phyloP scores from a whole-genome alignment of 2,113 vertebrate species.

The rabbit (Oryctolagus cuniculus) region DNA sequence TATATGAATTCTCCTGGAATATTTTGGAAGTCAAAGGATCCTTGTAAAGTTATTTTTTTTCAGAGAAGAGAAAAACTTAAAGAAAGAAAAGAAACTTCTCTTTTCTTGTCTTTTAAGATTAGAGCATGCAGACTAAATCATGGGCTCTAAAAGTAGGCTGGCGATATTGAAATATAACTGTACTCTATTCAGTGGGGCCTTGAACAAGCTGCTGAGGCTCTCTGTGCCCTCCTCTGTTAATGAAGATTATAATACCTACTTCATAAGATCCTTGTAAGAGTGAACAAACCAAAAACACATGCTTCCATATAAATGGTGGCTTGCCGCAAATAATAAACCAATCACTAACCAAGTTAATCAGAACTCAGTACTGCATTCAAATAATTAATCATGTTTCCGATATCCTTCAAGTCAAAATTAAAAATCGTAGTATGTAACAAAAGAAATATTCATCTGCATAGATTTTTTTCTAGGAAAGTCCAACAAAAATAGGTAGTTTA shows the following conservation, averaged over 20 bases:
- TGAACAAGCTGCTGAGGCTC: neutral
- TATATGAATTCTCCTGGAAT: neutral
- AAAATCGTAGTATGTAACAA: neutral
- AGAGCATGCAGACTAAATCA: neutral
- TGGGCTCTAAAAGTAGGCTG: rapidly evolving
- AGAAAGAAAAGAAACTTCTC: neutral
- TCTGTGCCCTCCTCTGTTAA: neutral
- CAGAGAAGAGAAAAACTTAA: neutral
- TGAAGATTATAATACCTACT: neutral
- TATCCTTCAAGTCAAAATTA: neutral
- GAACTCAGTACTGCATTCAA: neutral
- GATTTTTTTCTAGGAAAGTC: neutral
- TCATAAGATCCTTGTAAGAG: neutral
- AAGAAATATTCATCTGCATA: neutral
- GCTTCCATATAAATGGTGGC: neutral
- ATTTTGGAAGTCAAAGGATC: neutral
- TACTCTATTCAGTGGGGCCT: rapidly evolving
- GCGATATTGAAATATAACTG: neutral
- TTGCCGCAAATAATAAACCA: neutral
- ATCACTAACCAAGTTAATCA: neutral
- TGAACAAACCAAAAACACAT: neutral
- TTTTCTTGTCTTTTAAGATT: neutral
- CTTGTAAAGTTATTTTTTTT: neutral
- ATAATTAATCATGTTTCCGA: neutral
- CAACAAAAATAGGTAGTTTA: neutral